Conservation (phyloP, 2,113 vertebrate species). For the Macrotus californicus region DNA sequence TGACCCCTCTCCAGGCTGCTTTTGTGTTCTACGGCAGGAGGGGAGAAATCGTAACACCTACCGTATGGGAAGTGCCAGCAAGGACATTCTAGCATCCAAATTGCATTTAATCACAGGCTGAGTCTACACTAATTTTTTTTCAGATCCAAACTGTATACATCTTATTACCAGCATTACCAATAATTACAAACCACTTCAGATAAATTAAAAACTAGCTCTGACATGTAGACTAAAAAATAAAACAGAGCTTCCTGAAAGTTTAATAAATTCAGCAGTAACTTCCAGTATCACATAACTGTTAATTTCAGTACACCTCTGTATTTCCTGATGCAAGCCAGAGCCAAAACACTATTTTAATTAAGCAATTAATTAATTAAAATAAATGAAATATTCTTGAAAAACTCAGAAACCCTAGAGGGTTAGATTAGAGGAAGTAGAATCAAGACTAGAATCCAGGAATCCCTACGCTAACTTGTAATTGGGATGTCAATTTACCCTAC, state of each 20-base stretch:
- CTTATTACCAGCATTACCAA: conserved; percentile 52
- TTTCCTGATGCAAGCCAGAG: conserved; percentile 44
- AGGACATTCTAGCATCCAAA: not conserved
- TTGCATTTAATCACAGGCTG: not conserved
- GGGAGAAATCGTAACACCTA: not conserved
- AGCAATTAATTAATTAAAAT: conserved; percentile 63
- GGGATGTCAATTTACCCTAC: not conserved
- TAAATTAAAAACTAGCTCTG: conserved; percentile 63
- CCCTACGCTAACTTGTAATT: not conserved
- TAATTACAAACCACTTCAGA: conserved; percentile 52
- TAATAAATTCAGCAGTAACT: conserved; percentile 46
- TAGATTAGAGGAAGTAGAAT: conserved; percentile 16
- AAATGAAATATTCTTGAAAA: conserved; percentile 57
- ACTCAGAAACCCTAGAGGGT: conserved; percentile 42
- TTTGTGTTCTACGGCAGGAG: not conserved
- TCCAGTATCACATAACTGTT: conserved; percentile 35
- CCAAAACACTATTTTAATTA: conserved; percentile 63
- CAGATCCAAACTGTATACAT: conserved; percentile 34
- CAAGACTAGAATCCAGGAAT: not conserved
- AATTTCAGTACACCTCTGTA: conserved; percentile 53
- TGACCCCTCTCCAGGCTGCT: not conserved
- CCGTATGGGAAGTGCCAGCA: not conserved
- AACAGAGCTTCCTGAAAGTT: conserved; percentile 45
- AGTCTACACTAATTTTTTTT: not conserved
- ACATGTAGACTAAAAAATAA: conserved; percentile 45